Evolutionary conservation across 2,113 vertebrate species (phyloP), one percentile per base, ranked within the genome.

Genomic region (Plecturocebus donacophilus): DNA sequence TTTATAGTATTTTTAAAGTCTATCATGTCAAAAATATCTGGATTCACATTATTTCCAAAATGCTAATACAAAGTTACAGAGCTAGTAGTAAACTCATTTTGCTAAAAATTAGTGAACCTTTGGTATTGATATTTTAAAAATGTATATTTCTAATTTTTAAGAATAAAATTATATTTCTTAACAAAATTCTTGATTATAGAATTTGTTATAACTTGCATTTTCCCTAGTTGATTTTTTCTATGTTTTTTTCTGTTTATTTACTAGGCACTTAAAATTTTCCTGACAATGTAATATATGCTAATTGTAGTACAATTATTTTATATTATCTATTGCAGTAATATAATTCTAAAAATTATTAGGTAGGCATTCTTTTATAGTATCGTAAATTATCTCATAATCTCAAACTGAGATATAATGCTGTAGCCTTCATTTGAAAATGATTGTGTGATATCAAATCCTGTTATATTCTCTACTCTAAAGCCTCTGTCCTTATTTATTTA

Each of bases 41-140:
- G 42, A 91, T 66, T 96, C 2, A 58, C 80, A 47, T 76, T 61
- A 75, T 93, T 87, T 80, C 25, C 23, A 85, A 91, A 95, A 71
- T 79, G 27, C 56, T 38, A 61, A 7, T 6, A 66, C 2, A 0
- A 21, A 21, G 21, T 66, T 80, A 86, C 2, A 52, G 75, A 95
- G 38, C 1, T 6, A 30, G 73, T 42, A 85, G 35, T 75, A 2
- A 52, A 49, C 6, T 45, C 9, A 45, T 71, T 93, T 68, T 86
- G 13, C 10, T 84, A 6, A 87, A 49, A 70, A 77, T 64, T 38
- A 45, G 92, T 76, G 38, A 80, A 40, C 2, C 12, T 20, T 66
- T 95, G 8, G 3, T 73, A 96, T 47, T 68, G 13, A 47, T 12
- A 93, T 8, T 82, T 49, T 58, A 42, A 52, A 35, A 68, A 12